phyloP scores from a whole-genome alignment of 2,797 vertebrate species.

The Enteromius treurensis region DNA sequence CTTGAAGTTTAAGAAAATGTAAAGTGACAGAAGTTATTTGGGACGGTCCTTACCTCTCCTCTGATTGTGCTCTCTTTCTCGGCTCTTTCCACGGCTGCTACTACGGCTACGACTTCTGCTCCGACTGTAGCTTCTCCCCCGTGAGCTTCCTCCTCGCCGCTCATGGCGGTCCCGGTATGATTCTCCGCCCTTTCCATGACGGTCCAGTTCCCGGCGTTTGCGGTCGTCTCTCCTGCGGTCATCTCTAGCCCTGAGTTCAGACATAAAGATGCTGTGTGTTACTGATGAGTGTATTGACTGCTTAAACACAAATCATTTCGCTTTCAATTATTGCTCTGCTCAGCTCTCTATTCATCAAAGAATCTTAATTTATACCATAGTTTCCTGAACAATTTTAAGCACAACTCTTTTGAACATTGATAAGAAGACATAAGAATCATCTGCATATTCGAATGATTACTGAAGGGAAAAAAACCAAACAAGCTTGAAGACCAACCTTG shows the following conservation, averaged over 20 bases:
- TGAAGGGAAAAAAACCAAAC: not conserved
- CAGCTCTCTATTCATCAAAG: not conserved
- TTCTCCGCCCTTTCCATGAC: constrained; percentile 87
- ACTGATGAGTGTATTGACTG: not conserved
- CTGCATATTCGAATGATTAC: not conserved
- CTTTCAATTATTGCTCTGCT: not conserved
- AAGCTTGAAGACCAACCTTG: constrained; percentile 77
- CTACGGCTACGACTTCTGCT: constrained; percentile 82
- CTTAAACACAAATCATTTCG: not conserved
- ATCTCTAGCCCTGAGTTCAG: constrained; percentile 81
- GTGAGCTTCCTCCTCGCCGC: constrained; percentile 86
- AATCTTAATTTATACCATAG: not conserved
- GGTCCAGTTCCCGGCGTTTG: constrained; percentile 90
- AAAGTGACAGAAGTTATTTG: not conserved
- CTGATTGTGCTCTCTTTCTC: constrained; percentile 85
- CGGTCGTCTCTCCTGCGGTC: constrained; percentile 92
- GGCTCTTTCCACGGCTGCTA: constrained; percentile 88
- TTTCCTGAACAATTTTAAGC: not conserved
- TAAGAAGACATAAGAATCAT: not conserved
- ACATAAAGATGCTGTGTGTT: not conserved
- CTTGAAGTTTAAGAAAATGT: not conserved
- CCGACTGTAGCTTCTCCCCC: constrained; percentile 74
- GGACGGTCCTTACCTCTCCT: constrained; percentile 79
- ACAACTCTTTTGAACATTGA: not conserved
- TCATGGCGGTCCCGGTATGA: constrained; percentile 91